phyloP scores from a whole-genome alignment of 2,888 invertebrate genomes.

The Cataglyphis cursor region DNA sequence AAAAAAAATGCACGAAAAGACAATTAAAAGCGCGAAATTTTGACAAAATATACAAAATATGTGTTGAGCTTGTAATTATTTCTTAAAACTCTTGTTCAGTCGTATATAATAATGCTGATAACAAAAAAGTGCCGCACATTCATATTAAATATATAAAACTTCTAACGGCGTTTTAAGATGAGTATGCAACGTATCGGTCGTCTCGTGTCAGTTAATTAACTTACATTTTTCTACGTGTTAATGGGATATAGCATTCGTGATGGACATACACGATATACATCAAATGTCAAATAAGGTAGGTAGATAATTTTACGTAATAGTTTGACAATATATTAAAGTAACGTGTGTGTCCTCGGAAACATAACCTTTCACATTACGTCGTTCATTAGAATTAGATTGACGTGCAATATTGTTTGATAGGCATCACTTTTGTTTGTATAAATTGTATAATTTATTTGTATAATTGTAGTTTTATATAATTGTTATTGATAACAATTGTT shows the following conservation, averaged over 20 bases:
- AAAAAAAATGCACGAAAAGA: not conserved
- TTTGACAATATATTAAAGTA: slow-evolving; percentile 6
- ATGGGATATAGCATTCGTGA: slow-evolving; percentile 59
- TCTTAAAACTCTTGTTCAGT: not conserved
- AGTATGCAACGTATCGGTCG: slow-evolving; percentile 52
- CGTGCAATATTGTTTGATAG: slow-evolving; percentile 16
- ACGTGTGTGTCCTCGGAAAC: slow-evolving; percentile 24
- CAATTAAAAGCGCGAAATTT: not conserved
- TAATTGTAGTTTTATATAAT: too few relatives aligned
- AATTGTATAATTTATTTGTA: too few relatives aligned
- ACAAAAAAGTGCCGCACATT: slow-evolving; percentile 23
- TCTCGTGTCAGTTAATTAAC: slow-evolving; percentile 68
- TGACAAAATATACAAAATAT: not conserved
- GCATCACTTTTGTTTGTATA: not conserved
- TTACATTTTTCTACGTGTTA: slow-evolving; percentile 61
- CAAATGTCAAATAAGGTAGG: slow-evolving; percentile 80
- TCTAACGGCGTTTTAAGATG: slow-evolving; percentile 62
- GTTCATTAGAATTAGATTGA: slow-evolving; percentile 1
- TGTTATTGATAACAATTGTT: not conserved
- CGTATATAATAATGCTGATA: slow-evolving; percentile 20
- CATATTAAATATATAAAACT: slow-evolving; percentile 3
- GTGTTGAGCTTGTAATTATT: not conserved
- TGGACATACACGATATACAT: slow-evolving; percentile 76
- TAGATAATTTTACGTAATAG: slow-evolving; percentile 19
- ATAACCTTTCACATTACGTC: slow-evolving; percentile 71